Conservation (phyloP, 2,797 vertebrate species). For the Okamejei kenojei region DNA sequence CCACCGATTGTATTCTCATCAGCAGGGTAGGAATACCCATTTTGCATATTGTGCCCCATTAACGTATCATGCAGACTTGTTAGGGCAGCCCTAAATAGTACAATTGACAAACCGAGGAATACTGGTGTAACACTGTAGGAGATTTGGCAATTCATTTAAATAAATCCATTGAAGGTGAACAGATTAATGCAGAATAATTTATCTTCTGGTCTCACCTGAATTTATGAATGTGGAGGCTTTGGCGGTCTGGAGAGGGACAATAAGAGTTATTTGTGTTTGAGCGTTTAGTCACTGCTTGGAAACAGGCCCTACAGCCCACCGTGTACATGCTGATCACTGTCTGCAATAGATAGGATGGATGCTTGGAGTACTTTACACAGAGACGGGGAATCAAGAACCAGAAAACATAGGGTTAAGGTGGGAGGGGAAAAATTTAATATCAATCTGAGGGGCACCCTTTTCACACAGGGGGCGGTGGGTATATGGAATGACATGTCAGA, state of each 20-base stretch:
- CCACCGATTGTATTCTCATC: neutral
- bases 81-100: neutral
- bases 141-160: neutral
- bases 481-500: too few species aligned
- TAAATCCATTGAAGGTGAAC: neutral
- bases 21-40: constrained; percentile 8
- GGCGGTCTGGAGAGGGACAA: neutral
- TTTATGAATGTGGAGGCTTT: neutral
- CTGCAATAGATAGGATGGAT: too few species aligned
- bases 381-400: too few species aligned
- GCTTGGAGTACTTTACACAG: too few species aligned
- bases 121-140: neutral
- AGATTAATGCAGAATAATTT: neutral
- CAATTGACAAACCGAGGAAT: constrained; percentile 4
- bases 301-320: too few species aligned
- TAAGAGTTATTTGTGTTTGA: too few species aligned
- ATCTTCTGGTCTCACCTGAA: neutral
- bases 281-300: too few species aligned
- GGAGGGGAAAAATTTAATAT: too few species aligned
- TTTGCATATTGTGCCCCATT: neutral
- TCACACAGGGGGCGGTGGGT: too few species aligned
- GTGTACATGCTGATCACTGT: too few species aligned
- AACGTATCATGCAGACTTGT: neutral
- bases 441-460: too few species aligned
- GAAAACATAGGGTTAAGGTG: too few species aligned